Evolutionary conservation across 1,140 invertebrate species (phyloP).

Genomic region (Saxidomus purpurata): DNA sequence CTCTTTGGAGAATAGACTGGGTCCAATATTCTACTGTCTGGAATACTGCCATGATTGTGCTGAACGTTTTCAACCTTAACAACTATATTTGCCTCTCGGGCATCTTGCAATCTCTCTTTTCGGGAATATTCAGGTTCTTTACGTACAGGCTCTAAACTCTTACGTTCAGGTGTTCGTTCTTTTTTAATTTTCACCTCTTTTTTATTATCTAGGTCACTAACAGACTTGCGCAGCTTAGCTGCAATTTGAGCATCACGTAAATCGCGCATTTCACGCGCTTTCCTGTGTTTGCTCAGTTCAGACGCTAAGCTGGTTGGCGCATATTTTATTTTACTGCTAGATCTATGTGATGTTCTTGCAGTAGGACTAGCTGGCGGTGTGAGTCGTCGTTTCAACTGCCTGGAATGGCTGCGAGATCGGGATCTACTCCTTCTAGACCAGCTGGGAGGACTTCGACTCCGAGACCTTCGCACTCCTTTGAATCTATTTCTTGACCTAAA

Average conservation of each 20-base stretch:
- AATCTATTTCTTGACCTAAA: conserved; percentile 66
- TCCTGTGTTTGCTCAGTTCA: conserved; percentile 85
- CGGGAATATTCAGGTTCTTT: conserved; percentile 61
- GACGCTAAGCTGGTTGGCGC: conserved; percentile 83
- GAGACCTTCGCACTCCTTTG: conserved; percentile 63
- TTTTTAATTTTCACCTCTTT: conserved; percentile 47
- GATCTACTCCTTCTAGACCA: conserved; percentile 69
- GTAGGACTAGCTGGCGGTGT: conserved; percentile 59
- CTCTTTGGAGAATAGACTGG: conserved; percentile 29
- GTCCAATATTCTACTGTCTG: neutral
- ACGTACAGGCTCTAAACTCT: conserved; percentile 39
- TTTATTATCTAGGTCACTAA: conserved; percentile 37
- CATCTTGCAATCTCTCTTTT: conserved; percentile 55
- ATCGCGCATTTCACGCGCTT: conserved; percentile 80
- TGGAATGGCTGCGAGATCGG: conserved; percentile 70
- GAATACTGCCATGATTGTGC: conserved; percentile 42
- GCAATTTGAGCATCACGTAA: conserved; percentile 53
- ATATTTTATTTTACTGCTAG: conserved; percentile 74
- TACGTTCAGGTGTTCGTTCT: conserved; percentile 37
- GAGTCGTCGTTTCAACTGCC: conserved; percentile 56
- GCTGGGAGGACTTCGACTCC: conserved; percentile 74
- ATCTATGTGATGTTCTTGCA: conserved; percentile 44
- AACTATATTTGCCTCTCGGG: conserved; percentile 75
- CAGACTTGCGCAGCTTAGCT: conserved; percentile 40
- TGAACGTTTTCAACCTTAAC: conserved; percentile 76